These are phyloP conservation scores for Drosophila putrida DNA, from an alignment of 2,888 invertebrate species.

Conservation along the genomic window DNA sequence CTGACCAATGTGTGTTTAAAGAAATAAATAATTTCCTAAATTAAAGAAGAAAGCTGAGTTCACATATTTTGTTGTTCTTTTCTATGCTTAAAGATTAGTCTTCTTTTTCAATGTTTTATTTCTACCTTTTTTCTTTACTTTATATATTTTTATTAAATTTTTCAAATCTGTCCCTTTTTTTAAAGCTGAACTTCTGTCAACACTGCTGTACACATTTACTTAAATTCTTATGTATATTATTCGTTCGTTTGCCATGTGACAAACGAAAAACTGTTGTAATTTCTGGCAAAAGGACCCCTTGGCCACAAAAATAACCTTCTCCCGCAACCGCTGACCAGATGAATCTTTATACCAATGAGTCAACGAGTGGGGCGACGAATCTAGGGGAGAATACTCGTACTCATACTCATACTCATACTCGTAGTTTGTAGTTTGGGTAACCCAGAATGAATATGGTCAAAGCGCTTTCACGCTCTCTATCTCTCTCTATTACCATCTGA, in stretches of 20 bases:
- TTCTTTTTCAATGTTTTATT: too few relatives aligned
- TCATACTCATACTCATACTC: conserved; percentile 34
- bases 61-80: too few relatives aligned
- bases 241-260: conserved; percentile 46
- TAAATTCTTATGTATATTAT: conserved; percentile 14
- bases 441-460: conserved; percentile 55
- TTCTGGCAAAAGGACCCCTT: conserved; percentile 47
- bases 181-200: background rate
- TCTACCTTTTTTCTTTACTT: too few relatives aligned
- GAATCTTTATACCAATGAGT: conserved; percentile 43
- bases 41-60: too few relatives aligned
- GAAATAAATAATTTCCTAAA: too few relatives aligned
- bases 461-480: conserved; percentile 20
- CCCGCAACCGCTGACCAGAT: conserved; percentile 10
- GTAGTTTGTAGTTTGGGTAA: conserved; percentile 43
- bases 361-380: conserved; percentile 24
- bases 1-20: too few relatives aligned
- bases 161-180: too few relatives aligned
- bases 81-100: too few relatives aligned
- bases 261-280: conserved; percentile 64
- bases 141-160: too few relatives aligned
- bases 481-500: background rate
- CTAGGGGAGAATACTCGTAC: conserved; percentile 41
- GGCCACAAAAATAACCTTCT: conserved; percentile 31
- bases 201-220: background rate